These are phyloP conservation scores for Antrozous pallidus DNA, from an alignment of 2,797 vertebrate species.

Conservation along the genomic window DNA sequence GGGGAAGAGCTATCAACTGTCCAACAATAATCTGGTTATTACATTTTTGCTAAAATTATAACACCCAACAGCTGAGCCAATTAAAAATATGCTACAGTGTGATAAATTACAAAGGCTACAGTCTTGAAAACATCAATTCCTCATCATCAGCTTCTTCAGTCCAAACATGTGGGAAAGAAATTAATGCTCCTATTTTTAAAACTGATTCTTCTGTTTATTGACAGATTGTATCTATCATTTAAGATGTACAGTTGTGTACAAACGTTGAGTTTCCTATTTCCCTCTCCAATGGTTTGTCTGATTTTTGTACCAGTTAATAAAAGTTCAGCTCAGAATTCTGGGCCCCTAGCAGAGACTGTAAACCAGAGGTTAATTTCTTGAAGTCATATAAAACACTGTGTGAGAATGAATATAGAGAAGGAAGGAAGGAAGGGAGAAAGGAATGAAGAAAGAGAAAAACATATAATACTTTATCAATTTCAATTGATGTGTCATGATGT, in stretches of 20 bases:
- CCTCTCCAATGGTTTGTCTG: neutral
- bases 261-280: neutral
- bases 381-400: neutral
- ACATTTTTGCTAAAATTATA: neutral
- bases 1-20: neutral
- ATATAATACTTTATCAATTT: neutral
- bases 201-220: neutral
- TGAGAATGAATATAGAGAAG: neutral
- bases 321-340: neutral
- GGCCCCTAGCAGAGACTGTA: neutral
- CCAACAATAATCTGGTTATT: neutral
- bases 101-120: neutral
- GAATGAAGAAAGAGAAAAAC: neutral
- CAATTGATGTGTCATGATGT: neutral
- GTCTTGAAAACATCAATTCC: neutral
- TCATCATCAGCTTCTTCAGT: neutral
- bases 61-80: neutral
- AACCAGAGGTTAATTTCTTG: neutral
- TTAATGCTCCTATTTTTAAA: neutral
- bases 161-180: neutral
- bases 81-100: neutral
- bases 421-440: neutral
- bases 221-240: neutral
- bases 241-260: neutral
- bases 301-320: slow-evolving; percentile 11